Evolutionary conservation across 2,888 invertebrate species (phyloP).

Genomic region (Leptogaster cylindrica): DNA sequence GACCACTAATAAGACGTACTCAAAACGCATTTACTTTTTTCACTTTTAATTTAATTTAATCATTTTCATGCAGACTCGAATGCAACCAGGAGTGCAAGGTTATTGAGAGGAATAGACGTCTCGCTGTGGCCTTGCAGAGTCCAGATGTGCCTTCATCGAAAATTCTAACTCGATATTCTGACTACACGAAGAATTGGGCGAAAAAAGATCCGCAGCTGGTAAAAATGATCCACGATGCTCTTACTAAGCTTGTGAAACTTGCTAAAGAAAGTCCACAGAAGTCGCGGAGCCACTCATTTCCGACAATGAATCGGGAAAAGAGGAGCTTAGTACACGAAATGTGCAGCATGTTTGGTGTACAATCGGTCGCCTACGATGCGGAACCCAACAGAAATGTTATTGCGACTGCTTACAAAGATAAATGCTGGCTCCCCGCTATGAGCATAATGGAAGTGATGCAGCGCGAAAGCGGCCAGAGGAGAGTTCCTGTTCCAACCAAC

Average conservation of each 20-base stretch:
- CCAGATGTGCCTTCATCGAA: constrained; percentile 78
- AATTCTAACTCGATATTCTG: constrained; percentile 83
- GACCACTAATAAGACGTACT: constrained; percentile 68
- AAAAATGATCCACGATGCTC: constrained; percentile 79
- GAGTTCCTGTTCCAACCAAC: constrained; percentile 77
- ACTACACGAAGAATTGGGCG: constrained; percentile 82
- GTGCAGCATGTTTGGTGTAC: constrained; percentile 93
- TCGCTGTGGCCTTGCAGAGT: constrained; percentile 92
- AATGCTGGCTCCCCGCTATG: constrained; percentile 90
- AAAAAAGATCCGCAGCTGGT: constrained; percentile 83
- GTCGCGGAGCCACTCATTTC: constrained; percentile 85
- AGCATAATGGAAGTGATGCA: constrained; percentile 82
- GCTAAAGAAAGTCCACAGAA: constrained; percentile 88
- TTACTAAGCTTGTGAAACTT: constrained; percentile 83
- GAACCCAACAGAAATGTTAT: constrained; percentile 96
- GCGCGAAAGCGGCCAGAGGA: constrained; percentile 78
- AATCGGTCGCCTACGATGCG: constrained; percentile 91
- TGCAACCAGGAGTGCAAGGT: constrained; percentile 92
- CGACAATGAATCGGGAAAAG: constrained; percentile 92
- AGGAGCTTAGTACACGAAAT: constrained; percentile 92
- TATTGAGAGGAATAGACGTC: constrained; percentile 83
- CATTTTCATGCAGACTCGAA: constrained; percentile 70
- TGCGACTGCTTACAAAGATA: constrained; percentile 83
- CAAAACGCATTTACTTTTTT: constrained; percentile 40
- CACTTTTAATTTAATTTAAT: not conserved